phyloP scores from a whole-genome alignment of 2,797 vertebrate genomes.

The Sebastes steindachneri region DNA sequence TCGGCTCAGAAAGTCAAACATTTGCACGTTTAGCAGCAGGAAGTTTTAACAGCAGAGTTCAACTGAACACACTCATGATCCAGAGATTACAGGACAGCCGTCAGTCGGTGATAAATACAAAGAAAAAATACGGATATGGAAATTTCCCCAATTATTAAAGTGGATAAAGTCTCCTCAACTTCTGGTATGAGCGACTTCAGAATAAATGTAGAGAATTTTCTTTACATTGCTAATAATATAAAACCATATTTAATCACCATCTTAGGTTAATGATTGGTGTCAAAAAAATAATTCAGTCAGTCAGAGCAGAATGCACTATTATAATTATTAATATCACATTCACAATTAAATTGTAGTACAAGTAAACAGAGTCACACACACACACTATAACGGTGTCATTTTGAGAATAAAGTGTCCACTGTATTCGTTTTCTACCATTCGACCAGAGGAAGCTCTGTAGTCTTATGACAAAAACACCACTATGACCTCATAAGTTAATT shows the following conservation, averaged over 20 bases:
- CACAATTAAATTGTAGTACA: background rate
- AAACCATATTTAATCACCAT: background rate
- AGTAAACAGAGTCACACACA: background rate
- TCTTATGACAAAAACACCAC: too few relatives aligned
- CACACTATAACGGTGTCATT: too few relatives aligned
- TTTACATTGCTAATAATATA: too few relatives aligned
- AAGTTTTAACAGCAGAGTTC: constrained; percentile 2
- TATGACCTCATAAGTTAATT: background rate
- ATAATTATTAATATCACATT: background rate
- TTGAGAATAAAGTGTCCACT: too few relatives aligned
- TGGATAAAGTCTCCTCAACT: background rate
- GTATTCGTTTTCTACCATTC: too few relatives aligned
- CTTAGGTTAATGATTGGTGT: background rate
- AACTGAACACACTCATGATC: background rate
- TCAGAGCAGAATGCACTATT: too few relatives aligned
- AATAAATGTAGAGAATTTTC: too few relatives aligned
- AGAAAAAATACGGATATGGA: background rate
- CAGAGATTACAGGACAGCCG: background rate
- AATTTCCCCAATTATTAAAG: background rate
- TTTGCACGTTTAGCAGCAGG: constrained; percentile 9
- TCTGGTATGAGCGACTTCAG: background rate
- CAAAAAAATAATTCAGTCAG: background rate
- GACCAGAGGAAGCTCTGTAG: too few relatives aligned
- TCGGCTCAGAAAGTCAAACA: constrained; percentile 11
- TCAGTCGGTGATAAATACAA: background rate